Base-by-base conservation (phyloP, 2,113 vertebrate genomes). In the Anas platyrhynchos region DNA sequence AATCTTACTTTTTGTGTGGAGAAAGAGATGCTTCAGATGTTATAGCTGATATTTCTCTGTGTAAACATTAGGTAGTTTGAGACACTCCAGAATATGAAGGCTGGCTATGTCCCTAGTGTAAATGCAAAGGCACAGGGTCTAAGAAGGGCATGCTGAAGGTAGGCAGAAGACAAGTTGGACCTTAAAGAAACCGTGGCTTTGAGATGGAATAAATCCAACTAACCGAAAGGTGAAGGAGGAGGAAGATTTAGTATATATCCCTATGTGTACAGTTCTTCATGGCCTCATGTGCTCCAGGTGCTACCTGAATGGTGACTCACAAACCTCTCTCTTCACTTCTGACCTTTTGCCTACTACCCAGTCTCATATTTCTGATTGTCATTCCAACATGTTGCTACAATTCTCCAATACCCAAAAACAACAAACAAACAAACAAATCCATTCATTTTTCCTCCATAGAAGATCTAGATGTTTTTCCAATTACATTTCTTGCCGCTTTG, bases 281-380 rank as follows among this genome's bases (percentile, higher is more conserved):
- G 72, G 89, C 55, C 54, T 87, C 46, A 22, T 52, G n/a, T 74
- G 18, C 44, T 83, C 22, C 43, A 44, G 16, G 23, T 66, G 44
- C 29, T 76, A 56, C 34, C 56, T 81, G 67, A 86, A 59, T 20
- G 11, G n/a, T 94, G 79, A 92, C 69, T 94, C 93, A 93, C 16
- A 86, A 77, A 86, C 34, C 14, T 65, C 48, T 76, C 77, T 73
- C 63, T 69, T 85, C 32, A 38, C 56, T 87, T 77, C 62, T 92
- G 76, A 83, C 80, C 65, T 92, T 92, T 89, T 29, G 11, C 43
- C n/a, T 83, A 29, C 32, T 48, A 29, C 38, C 22, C 61, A 27
- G 36, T 25, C 21, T 76, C 12, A 1, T 69, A 41, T 73, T 71
- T 92, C 58, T 83, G 14, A 29, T 52, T 68, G 44, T 66, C n/a